phyloP scores from a whole-genome alignment of 2,797 vertebrate species.

The Danio tinwini region DNA sequence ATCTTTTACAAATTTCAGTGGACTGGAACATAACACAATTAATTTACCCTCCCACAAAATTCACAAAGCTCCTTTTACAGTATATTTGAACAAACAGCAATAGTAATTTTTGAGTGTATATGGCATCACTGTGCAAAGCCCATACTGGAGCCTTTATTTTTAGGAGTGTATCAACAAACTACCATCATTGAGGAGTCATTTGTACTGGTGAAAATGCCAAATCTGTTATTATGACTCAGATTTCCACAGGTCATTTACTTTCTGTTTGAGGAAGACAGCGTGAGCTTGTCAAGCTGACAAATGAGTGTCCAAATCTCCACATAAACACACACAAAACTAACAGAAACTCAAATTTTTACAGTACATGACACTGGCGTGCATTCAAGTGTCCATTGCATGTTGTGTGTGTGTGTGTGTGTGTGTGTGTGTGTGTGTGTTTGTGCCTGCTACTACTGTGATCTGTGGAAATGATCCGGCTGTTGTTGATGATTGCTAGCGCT shows the following conservation, averaged over 20 bases:
- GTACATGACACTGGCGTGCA: conserved; percentile 46
- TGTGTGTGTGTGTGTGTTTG: conserved; percentile 67
- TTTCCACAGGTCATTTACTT: conserved; percentile 68
- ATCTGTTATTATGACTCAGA: conserved; percentile 76
- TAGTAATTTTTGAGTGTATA: no score
- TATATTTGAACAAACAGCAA: no score
- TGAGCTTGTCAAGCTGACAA: conserved; percentile 28
- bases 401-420: conserved; percentile 6
- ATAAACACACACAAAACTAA: conserved; percentile 18
- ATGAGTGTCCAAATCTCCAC: background rate
- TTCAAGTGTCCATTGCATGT: conserved; percentile 52
- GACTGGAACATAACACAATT: no score
- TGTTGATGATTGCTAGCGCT: conserved; percentile 71
- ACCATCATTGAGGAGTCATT: no score
- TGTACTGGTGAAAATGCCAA: conserved; percentile 28
- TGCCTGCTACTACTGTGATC: conserved; percentile 68
- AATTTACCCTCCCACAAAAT: no score
- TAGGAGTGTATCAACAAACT: no score
- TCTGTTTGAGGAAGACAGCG: conserved; percentile 61
- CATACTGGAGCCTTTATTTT: no score
- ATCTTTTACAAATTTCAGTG: no score
- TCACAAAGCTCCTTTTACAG: no score
- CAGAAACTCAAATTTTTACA: background rate
- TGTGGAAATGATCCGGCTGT: conserved; percentile 72
- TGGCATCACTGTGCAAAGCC: no score